Conservation (phyloP, 2,888 invertebrate species). For the Papilio gigon region DNA sequence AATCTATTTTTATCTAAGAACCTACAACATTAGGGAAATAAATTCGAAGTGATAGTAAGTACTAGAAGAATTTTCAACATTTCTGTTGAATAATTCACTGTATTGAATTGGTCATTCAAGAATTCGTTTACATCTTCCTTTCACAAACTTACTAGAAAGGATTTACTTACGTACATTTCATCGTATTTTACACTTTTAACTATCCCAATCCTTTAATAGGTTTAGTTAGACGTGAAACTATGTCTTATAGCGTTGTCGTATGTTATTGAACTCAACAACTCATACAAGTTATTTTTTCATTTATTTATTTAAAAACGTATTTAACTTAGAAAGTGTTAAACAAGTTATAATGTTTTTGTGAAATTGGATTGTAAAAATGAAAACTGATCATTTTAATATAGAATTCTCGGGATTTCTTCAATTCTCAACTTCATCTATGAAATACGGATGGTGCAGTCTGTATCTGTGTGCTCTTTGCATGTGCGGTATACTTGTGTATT, state of each 20-base stretch:
- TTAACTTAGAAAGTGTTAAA: too few species aligned
- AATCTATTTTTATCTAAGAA: not conserved
- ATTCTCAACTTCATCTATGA: not conserved
- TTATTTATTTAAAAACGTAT: too few species aligned
- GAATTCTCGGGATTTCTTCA: not conserved
- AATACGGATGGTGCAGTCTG: conserved; percentile 4
- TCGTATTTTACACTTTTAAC: not conserved
- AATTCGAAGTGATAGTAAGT: not conserved
- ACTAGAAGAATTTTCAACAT: not conserved
- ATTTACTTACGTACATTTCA: not conserved
- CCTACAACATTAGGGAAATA: not conserved
- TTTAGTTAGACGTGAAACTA: not conserved
- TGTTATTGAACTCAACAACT: not conserved
- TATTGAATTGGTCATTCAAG: conserved; percentile 9
- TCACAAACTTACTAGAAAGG: not conserved
- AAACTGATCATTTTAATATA: not conserved
- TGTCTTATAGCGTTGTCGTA: not conserved
- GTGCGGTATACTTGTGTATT: not conserved
- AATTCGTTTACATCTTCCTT: conserved; percentile 3
- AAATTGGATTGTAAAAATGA: not conserved
- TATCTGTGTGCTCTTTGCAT: not conserved
- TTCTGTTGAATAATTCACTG: conserved; percentile 2
- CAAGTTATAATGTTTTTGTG: too few species aligned
- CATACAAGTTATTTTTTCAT: not conserved
- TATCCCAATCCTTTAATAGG: not conserved